Percentiles rank a stretch among this genome's conserved stretches.
These are phyloP conservation scores for Masnerella sp. DNA, from an alignment of 2,888 invertebrate species.

Conservation along the genomic window DNA sequence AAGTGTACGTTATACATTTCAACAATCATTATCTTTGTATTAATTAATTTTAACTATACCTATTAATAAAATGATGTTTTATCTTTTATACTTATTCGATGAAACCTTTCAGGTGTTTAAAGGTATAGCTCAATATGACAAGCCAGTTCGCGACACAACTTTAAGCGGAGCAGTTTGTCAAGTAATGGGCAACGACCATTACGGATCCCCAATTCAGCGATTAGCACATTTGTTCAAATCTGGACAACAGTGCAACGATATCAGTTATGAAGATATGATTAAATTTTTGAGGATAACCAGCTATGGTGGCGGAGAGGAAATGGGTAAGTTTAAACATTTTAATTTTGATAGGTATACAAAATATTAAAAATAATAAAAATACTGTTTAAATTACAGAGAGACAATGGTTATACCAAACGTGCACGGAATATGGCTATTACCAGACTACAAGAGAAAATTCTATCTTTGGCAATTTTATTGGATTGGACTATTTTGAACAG, in stretches of 20 bases:
- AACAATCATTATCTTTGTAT: too few relatives aligned
- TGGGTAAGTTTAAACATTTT: background rate
- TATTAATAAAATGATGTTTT: background rate
- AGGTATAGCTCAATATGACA: slow-evolving; percentile 68
- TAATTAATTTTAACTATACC: too few relatives aligned
- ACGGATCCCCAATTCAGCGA: slow-evolving; percentile 65
- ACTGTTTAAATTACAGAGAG: slow-evolving; percentile 73
- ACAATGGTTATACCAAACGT: slow-evolving; percentile 90
- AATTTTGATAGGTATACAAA: background rate
- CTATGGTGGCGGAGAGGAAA: too few relatives aligned
- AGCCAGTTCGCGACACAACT: slow-evolving; percentile 24
- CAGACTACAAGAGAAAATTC: slow-evolving; percentile 84
- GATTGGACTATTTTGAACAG: slow-evolving; percentile 78
- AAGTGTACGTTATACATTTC: background rate
- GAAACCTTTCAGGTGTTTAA: slow-evolving; percentile 64
- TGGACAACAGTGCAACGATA: background rate
- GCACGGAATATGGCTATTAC: slow-evolving; percentile 91
- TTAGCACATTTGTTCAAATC: slow-evolving; percentile 51
- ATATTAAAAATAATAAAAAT: background rate
- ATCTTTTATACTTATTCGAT: background rate
- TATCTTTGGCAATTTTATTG: slow-evolving; percentile 81
- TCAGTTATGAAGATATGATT: background rate
- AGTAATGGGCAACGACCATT: slow-evolving; percentile 61
- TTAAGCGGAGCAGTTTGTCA: slow-evolving; percentile 65
- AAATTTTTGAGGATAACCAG: background rate